These are phyloP conservation scores for Luperina testacea DNA, from an alignment of 2,888 invertebrate genomes.

Conservation along the genomic window DNA sequence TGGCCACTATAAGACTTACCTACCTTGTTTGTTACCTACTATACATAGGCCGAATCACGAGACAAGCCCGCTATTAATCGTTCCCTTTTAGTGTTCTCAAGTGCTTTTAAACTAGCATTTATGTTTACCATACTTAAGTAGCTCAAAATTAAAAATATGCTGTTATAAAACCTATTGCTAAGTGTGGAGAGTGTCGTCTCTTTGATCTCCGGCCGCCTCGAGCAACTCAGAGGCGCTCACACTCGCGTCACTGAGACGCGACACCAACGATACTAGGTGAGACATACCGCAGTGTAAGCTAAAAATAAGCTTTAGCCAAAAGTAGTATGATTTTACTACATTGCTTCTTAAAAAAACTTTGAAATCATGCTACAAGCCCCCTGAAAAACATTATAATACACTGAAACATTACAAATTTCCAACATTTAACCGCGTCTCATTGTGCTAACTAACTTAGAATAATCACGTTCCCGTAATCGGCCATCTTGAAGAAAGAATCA, in stretches of 20 bases:
- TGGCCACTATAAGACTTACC: not conserved
- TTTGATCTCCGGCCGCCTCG: constrained; percentile 56
- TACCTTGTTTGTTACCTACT: not conserved
- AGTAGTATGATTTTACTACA: not conserved
- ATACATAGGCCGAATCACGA: too few relatives aligned
- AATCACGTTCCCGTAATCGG: not conserved
- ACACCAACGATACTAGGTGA: not conserved
- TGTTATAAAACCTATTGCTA: constrained; percentile 45
- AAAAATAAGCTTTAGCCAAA: not conserved
- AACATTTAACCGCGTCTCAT: not conserved
- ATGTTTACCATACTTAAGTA: not conserved
- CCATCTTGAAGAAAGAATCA: not conserved
- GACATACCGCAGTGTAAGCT: rapidly evolving
- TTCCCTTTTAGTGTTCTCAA: not conserved
- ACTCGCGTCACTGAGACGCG: not conserved
- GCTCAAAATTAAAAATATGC: constrained; percentile 12
- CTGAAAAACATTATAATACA: not conserved
- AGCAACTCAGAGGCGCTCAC: constrained; percentile 27
- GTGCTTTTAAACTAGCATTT: not conserved
- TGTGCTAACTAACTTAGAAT: not conserved
- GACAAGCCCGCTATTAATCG: not conserved
- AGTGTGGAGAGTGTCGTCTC: constrained; percentile 31
- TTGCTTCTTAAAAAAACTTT: not conserved
- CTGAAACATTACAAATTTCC: not conserved
- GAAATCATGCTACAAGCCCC: not conserved